A percentile compares a stretch with the other conserved stretches of the same genome.
phyloP scores from a whole-genome alignment of 2,888 invertebrate genomes.

The Coronaproctus castanopsis region DNA sequence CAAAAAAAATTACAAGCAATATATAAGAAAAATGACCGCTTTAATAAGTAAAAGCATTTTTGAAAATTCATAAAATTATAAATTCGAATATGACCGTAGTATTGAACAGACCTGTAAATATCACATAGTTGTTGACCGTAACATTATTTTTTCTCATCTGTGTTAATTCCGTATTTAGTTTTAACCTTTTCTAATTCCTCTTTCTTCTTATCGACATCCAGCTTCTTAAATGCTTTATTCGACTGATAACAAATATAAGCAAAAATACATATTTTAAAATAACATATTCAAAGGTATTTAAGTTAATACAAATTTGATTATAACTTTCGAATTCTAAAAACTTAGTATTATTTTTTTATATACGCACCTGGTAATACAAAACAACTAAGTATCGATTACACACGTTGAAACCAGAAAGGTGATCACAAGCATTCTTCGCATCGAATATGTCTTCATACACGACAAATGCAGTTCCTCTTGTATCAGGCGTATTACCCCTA shows the following conservation, averaged over 20 bases:
- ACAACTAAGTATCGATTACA: constrained; percentile 98
- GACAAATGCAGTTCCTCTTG: constrained; percentile 95
- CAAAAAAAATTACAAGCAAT: no score
- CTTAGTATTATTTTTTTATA: neutral
- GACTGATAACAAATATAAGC: constrained; percentile 29
- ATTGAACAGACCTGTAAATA: no score
- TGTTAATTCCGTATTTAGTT: constrained; percentile 67
- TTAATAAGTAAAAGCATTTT: no score
- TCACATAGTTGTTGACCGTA: no score
- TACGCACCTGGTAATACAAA: constrained; percentile 66
- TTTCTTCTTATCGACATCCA: constrained; percentile 86
- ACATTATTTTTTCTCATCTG: constrained; percentile 27
- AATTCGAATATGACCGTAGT: no score
- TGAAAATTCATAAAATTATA: no score
- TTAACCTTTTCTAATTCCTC: constrained; percentile 90
- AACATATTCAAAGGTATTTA: no score
- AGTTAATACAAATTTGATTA: no score
- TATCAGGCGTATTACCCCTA: constrained; percentile 92
- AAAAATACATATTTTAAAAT: constrained; percentile 8
- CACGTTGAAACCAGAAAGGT: constrained; percentile 95
- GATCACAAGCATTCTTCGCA: constrained; percentile 99
- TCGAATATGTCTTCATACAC: constrained; percentile 99
- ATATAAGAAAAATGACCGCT: no score
- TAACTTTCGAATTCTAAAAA: no score
- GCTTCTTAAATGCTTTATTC: constrained; percentile 84